Evolutionary conservation across 2,888 invertebrate genomes (phyloP), one percentile per base, ranked within the genome.

Genomic region (Zaprionus bogoriensis): DNA sequence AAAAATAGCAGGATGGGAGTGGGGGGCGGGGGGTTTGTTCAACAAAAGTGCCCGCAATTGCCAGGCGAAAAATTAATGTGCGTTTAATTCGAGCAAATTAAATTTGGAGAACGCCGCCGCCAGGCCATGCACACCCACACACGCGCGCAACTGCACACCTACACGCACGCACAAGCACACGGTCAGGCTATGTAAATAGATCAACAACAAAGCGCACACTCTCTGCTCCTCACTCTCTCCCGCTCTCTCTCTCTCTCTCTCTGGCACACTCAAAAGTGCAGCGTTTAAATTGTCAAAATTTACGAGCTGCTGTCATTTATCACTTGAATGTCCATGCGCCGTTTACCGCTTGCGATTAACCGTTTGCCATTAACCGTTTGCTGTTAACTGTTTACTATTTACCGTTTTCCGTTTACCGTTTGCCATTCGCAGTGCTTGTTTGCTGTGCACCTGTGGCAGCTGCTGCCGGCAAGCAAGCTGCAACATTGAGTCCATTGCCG

Each of bases 71-170:
- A 78, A 78, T 79, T 79, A 78, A 81, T 80, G 74, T 77, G 72
- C 83, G 74, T 85, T 85, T 85, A 85, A 84, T 85, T 85, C 61
- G 74, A 38, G 59, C 64, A 74, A 81, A 78, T 74, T 77, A 64
- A 69, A 79, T 82, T 80, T 69, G 52, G 50, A 57, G 59, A 68
- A 51, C 39, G 44, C n/a, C 32, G 36, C n/a, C 45, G 42, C 42
- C 46, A 42, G 12, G n/a, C 46, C 30, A 20, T 10, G 23, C n/a
- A 9, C 38, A 23, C 17, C 32, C 46, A 46, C 23, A 9, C 20
- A n/a, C 12, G n/a, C 19, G 10, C 45, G 20, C 47, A 41, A 19
- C 25, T 50, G 36, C 25, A 12, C 22, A 36, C 32, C 23, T 46
- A 42, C 41, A 12, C 14, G 20, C 19, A 2, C 19, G 2, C 20